Conservation (phyloP, 2,888 invertebrate genomes). For the Sinelater perroti region DNA sequence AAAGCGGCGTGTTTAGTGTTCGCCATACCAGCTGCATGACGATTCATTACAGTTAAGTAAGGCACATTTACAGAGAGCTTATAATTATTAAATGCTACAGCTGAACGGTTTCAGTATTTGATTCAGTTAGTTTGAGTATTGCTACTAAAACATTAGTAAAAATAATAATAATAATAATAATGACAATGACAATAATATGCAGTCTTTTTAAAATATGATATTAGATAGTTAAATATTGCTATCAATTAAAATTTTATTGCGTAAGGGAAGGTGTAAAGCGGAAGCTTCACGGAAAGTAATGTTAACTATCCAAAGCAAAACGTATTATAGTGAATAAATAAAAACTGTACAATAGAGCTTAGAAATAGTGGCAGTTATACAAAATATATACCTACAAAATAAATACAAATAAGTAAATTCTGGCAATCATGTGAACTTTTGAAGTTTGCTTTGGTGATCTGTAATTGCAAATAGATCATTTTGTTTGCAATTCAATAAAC, state of each 20-base stretch:
- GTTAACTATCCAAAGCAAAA: constrained; percentile 9
- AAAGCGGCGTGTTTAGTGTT: no score
- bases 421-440: background rate
- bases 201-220: constrained; percentile 1
- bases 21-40: no score
- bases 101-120: no score
- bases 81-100: no score
- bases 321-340: background rate
- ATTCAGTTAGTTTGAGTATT: constrained; percentile 18
- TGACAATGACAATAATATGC: no score
- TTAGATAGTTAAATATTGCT: constrained; percentile 6
- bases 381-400: constrained; percentile 18
- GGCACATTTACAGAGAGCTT: constrained; percentile 17
- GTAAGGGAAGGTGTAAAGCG: no score
- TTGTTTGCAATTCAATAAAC: background rate
- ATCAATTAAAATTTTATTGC: no score
- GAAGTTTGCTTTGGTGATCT: constrained; percentile 1
- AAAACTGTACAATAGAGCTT: constrained; percentile 10
- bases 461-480: background rate
- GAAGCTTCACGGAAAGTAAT: no score
- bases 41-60: background rate
- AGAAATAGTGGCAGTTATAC: constrained; percentile 26
- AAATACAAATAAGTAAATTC: constrained; percentile 11
- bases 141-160: constrained; percentile 17
- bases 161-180: no score